A percentile compares a stretch with the other conserved stretches of the same genome.
Evolutionary conservation across 2,888 invertebrate genomes (phyloP).

Genomic region (Drosophila helvetica): DNA sequence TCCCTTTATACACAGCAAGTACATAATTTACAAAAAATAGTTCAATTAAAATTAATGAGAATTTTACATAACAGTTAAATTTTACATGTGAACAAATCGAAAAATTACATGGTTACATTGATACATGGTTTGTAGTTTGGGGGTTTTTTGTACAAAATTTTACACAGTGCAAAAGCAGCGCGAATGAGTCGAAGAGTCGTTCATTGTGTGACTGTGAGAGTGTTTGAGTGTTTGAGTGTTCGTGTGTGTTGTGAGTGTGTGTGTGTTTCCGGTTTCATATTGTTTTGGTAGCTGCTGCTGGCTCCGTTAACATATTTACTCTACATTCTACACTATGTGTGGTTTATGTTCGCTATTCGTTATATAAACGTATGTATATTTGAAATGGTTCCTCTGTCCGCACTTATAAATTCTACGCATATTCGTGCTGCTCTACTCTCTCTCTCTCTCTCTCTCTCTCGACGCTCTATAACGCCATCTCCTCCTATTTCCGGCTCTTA

Average conservation of each 20-base stretch:
- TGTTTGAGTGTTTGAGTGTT: conserved; percentile 28
- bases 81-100: conserved; percentile 69
- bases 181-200: conserved; percentile 67
- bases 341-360: conserved; percentile 43
- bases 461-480: conserved; percentile 9
- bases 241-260: conserved; percentile 19
- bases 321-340: conserved; percentile 70
- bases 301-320: conserved; percentile 53
- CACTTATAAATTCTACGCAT: conserved; percentile 35
- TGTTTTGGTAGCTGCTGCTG: conserved; percentile 59
- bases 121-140: conserved; percentile 40
- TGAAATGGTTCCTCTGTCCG: conserved; percentile 65
- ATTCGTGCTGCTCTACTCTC: conserved; percentile 12
- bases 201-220: conserved; percentile 34
- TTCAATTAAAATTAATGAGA: conserved; percentile 69
- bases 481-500: conserved; percentile 20
- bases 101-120: conserved; percentile 56
- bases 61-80: conserved; percentile 66
- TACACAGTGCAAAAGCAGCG: conserved; percentile 78
- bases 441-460: not conserved
- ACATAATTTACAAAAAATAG: conserved; percentile 65
- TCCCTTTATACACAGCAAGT: conserved; percentile 41
- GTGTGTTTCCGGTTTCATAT: conserved; percentile 22
- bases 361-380: conserved; percentile 43
- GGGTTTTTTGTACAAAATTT: conserved; percentile 68